phyloP scores from a whole-genome alignment of 2,113 vertebrate genomes.

The Oncorhynchus keta region DNA sequence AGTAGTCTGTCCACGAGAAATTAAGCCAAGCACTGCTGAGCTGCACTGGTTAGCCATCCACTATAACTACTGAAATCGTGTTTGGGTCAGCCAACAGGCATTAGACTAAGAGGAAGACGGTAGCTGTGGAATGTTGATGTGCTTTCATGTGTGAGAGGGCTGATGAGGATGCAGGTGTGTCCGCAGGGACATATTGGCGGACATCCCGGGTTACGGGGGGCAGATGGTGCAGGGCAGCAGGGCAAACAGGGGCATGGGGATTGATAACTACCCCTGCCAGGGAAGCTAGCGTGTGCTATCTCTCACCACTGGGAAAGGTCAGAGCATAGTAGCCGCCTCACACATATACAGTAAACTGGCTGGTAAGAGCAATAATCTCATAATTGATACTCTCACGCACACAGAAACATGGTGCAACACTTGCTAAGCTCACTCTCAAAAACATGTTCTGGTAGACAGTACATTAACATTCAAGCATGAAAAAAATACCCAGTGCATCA shows the following conservation, averaged over 20 bases:
- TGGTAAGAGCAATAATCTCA: background rate
- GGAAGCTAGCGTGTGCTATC: conserved; percentile 33
- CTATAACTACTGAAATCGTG: too few relatives aligned
- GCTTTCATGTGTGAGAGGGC: background rate
- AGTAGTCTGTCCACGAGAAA: too few relatives aligned
- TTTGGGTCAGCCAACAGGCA: too few relatives aligned
- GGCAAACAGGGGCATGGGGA: conserved; percentile 49
- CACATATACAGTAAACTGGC: background rate
- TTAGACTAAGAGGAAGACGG: background rate
- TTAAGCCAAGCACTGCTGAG: too few relatives aligned
- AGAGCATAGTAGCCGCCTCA: background rate
- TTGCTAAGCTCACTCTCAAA: background rate
- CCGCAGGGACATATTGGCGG: conserved; percentile 61
- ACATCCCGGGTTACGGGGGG: conserved; percentile 22
- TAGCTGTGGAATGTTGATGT: background rate
- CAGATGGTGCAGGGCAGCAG: conserved; percentile 39
- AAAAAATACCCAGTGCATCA: too few relatives aligned
- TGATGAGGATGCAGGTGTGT: conserved; percentile 78
- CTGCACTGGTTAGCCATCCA: too few relatives aligned
- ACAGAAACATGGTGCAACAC: background rate
- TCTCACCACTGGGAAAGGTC: conserved; percentile 13
- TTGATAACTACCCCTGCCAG: conserved; percentile 23
- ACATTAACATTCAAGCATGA: background rate
- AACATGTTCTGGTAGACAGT: background rate
- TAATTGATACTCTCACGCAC: background rate